Percentiles rank a stretch among this genome's conserved stretches.
These are phyloP conservation scores for Montipora cactus DNA, from an alignment of 64 coral and sea anemone genomes.

Conservation along the genomic window DNA sequence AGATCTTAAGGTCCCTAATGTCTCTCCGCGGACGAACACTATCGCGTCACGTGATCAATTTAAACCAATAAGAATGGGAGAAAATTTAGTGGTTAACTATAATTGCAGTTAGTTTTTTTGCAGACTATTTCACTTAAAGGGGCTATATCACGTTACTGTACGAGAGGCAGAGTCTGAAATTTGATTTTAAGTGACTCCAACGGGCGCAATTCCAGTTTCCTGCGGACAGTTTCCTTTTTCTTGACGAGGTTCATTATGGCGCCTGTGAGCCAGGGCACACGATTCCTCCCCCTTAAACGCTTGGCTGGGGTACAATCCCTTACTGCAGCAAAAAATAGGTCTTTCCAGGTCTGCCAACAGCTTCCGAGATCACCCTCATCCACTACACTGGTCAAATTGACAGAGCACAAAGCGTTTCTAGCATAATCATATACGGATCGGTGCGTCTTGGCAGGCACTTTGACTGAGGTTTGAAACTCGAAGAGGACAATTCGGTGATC, in stretches of 20 bases:
- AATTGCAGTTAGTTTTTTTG: too few relatives aligned
- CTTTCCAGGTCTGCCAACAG: conserved; percentile 57
- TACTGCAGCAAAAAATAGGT: conserved; percentile 59
- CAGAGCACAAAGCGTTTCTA: conserved; percentile 5
- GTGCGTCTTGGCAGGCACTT: conserved; percentile 7
- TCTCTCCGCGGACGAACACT: too few relatives aligned
- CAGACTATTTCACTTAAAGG: too few relatives aligned
- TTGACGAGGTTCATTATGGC: conserved; percentile 68
- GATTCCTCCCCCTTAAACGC: conserved; percentile 62
- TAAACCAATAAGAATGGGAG: too few relatives aligned
- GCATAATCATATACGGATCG: conserved; percentile 46
- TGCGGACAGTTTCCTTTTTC: conserved; percentile 48
- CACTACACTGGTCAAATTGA: conserved; percentile 12
- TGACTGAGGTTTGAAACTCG: conserved; percentile 17
- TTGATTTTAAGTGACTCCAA: conserved; percentile 2
- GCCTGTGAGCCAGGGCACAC: conserved; percentile 63
- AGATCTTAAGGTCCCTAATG: too few relatives aligned
- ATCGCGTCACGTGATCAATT: too few relatives aligned
- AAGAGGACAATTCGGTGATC: conserved; percentile 7
- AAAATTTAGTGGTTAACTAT: too few relatives aligned
- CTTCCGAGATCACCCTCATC: conserved; percentile 30
- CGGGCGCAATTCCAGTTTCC: not conserved
- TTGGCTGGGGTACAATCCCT: conserved; percentile 35
- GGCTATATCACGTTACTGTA: too few relatives aligned
- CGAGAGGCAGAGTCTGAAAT: conserved; percentile 2